Evolutionary conservation across 2,888 invertebrate genomes (phyloP).

Genomic region (Halictus ligatus): DNA sequence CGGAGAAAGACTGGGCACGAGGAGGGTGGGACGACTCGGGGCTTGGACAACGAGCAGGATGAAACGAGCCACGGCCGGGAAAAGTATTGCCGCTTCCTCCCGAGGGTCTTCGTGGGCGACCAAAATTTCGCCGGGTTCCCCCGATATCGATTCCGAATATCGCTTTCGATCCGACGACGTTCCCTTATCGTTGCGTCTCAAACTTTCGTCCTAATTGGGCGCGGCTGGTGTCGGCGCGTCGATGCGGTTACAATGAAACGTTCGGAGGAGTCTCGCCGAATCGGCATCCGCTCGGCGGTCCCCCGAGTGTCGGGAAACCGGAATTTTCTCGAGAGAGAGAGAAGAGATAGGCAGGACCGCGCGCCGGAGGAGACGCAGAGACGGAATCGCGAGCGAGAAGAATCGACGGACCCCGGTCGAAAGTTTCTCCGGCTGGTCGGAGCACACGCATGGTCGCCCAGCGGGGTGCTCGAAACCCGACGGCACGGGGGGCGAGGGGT

Average conservation of each 20-base stretch:
- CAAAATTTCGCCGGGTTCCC: neutral
- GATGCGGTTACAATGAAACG: neutral
- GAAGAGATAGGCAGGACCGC: neutral
- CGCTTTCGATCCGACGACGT: neutral
- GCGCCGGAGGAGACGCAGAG: neutral
- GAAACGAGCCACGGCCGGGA: constrained; percentile 33
- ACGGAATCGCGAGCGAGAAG: neutral
- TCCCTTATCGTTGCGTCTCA: neutral
- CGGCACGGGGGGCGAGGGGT: constrained; percentile 29
- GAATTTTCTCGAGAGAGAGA: neutral
- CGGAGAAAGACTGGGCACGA: constrained; percentile 14
- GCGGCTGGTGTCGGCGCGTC: neutral
- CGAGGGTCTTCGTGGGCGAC: neutral
- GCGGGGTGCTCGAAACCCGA: constrained; percentile 61
- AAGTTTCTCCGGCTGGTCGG: constrained; percentile 66
- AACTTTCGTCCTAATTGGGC: neutral
- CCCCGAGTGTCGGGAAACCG: neutral
- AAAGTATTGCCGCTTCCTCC: constrained; percentile 57
- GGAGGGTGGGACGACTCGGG: constrained; percentile 34
- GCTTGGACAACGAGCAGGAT: constrained; percentile 36
- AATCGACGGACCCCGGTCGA: constrained; percentile 49
- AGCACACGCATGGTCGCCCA: constrained; percentile 77
- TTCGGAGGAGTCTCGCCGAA: neutral
- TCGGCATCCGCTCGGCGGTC: neutral
- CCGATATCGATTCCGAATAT: neutral